Evolutionary conservation across 2,113 vertebrate species (phyloP).

Genomic region (Alethe castanea): DNA sequence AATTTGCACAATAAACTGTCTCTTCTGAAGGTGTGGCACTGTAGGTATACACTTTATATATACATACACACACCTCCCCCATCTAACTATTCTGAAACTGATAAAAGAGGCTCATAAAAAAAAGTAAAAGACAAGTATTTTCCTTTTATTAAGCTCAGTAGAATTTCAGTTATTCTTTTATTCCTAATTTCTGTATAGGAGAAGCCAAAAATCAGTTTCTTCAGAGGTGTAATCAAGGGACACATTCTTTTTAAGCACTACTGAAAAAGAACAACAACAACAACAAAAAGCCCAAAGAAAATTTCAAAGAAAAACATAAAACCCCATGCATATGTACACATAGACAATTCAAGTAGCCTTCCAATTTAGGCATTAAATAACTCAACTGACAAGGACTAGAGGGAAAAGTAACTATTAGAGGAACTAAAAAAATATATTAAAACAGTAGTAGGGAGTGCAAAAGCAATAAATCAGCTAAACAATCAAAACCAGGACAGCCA

Average conservation of each 20-base stretch:
- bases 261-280: neutral
- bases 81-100: neutral
- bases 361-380: neutral
- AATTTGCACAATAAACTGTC: neutral
- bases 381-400: neutral
- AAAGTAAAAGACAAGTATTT: neutral
- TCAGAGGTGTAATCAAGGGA: neutral
- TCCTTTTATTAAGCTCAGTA: neutral
- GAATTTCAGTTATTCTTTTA: neutral
- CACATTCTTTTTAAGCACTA: neutral
- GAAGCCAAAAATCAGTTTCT: neutral
- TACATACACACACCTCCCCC: neutral
- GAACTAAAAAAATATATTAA: neutral
- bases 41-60: too few species aligned
- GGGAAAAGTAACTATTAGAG: neutral
- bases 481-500: neutral
- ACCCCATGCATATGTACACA: neutral
- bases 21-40: fast-evolving
- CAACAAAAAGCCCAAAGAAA: too few species aligned
- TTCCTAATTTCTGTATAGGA: neutral
- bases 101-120: neutral
- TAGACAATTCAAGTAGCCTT: neutral
- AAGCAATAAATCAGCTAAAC: neutral
- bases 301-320: neutral
- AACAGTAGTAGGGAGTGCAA: neutral